Evolutionary conservation across 2,797 vertebrate species (phyloP), one percentile per base, ranked within the genome.

Genomic region (Sebastes nivosus): DNA sequence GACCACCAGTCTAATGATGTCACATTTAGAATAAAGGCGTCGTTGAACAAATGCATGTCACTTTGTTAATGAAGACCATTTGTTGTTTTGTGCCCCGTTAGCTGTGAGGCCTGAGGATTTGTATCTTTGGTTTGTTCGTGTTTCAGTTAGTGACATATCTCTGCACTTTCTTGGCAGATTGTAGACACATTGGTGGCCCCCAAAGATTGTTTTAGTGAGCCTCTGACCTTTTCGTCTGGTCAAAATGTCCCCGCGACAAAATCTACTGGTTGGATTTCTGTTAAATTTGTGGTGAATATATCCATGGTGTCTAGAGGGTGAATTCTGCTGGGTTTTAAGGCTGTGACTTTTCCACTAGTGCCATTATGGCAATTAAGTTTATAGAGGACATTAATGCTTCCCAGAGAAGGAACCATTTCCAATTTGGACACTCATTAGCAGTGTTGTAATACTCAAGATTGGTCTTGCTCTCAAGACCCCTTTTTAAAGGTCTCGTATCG

Each of bases 61-160:
- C 38, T 55, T 64, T 71, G 14, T 60, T 72, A 75, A 70, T 75
- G 30, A 36, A 52, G n/a, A 25, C 8, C 22, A 69, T 80, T 83
- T 61, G 60, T 74, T 63, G 8, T 42, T 58, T 34, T 9, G 6
- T 36, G 20, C 18, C 8, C 6, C 10, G 8, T 22, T 4, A n/a
- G 42, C 58, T 54, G 4, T 29, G 11, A 29, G 58, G 38, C 27
- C 58, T 55, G 8, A 38, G 25, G 73, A 59, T 60, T 81, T 60
- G 30, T 22, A 22, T 30, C 50, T 29, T 36, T 58, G 22, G 3
- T 73, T 75, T 80, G 58, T 68, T 52, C 7, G 1, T 54, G 20
- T 18, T 32, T 13, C 5, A 42, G 16, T 72, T 22, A 18, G n/a
- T 57, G 1, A 32, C 32, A n/a, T n/a, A n/a, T 38, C 10, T 66